Evolutionary conservation across 2,797 vertebrate species (phyloP), one percentile per base, ranked within the genome.

Genomic region (Eospalax fontanierii): DNA sequence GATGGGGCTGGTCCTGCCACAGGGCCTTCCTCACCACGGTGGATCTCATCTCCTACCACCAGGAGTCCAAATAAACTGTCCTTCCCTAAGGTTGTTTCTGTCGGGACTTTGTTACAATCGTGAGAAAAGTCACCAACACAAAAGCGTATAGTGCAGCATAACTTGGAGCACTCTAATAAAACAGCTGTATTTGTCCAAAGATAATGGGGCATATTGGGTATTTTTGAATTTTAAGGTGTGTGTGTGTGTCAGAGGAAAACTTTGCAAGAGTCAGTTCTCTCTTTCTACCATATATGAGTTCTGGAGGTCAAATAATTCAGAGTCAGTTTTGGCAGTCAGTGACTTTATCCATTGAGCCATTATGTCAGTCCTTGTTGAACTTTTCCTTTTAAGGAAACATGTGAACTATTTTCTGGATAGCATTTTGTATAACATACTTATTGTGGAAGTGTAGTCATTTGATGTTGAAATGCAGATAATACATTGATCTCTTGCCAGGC

Each of bases 171-270:
- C 75, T 79, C 40, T 54, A 26, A 88, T 54, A 26, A 88, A 86
- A 63, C 82, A 66, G 50, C 10, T 43, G 76, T 30, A 71, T 14
- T 89, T 94, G 89, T 71, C 76, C 74, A 83, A 91, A 91, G 43
- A 4, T 90, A 91, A 92, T 59, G 22, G 28, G 16, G 11, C 12
- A 63, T 38, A 54, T 61, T 73, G 66, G 15, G 22, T 71, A 80
- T 74, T 50, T 4, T 70, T 83, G 9, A 14, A 70, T n/a, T 66
- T 66, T 63, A 4, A 59, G 11, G 5, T 54, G 50, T 54, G 50
- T 54, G 50, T 54, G 50, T 54, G 12, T 9, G 14, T 54, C 50
- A 54, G 50, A 54, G 82, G 68, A 54, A 18, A 30, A 54, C 46
- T 78, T 78, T 78, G 50, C 2, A 70, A 18, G 82, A 68, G 22